A percentile compares a stretch with the other conserved stretches of the same genome.
Conservation (phyloP, 2,113 vertebrate genomes). For the Neotoma lepida region DNA sequence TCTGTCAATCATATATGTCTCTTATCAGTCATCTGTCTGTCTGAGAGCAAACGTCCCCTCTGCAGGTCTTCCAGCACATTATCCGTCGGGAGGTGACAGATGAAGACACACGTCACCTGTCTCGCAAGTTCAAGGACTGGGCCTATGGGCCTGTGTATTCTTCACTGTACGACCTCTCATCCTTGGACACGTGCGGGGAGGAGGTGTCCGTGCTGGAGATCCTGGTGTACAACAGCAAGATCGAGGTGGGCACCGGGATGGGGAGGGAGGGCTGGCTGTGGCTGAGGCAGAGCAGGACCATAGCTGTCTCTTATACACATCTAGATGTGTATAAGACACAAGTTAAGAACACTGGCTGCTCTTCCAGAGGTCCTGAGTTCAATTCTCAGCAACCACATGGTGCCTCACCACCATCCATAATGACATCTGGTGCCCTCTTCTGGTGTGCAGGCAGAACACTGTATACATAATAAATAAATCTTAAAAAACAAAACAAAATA, state of each 20-base stretch:
- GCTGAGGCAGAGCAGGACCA: background rate
- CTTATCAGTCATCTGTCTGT: background rate
- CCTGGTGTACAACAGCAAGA: conserved; percentile 96
- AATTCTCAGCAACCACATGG: too few relatives aligned
- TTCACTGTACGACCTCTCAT: conserved; percentile 97
- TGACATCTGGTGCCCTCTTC: too few relatives aligned
- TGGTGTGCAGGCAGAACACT: too few relatives aligned
- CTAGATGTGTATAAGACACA: too few relatives aligned
- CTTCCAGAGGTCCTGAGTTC: too few relatives aligned
- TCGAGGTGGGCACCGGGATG: conserved; percentile 85
- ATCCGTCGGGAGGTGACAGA: conserved; percentile 95
- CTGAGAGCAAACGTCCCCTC: accelerated
- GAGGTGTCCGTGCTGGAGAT: conserved; percentile 97
- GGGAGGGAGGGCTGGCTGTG: accelerated
- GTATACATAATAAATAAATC: too few relatives aligned
- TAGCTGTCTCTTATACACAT: too few relatives aligned
- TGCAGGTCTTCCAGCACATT: conserved; percentile 97
- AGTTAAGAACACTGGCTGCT: too few relatives aligned
- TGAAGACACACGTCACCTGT: conserved; percentile 93
- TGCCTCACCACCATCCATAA: too few relatives aligned
- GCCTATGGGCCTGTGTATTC: conserved; percentile 97
- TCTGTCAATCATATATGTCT: background rate
- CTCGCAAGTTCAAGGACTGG: conserved; percentile 98
- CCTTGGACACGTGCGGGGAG: conserved; percentile 95
- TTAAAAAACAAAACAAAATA: too few relatives aligned